Base-by-base conservation (phyloP, 2,888 invertebrate species). In the Belgica antarctica region DNA sequence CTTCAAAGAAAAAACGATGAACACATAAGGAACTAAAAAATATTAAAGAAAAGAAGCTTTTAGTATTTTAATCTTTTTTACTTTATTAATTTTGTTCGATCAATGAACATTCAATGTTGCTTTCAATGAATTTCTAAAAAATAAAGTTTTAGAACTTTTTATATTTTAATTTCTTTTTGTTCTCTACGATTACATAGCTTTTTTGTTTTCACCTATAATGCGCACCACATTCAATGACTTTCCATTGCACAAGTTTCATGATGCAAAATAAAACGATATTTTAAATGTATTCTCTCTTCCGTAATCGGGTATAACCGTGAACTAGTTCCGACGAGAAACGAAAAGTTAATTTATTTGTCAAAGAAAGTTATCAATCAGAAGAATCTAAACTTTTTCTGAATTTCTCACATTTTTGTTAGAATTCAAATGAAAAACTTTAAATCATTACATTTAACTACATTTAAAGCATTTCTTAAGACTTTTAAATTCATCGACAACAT, bases 361-460 rank as follows among this genome's bases (percentile, higher is more conserved):
- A 46, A 46, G 15, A 7, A 15, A 46, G 15, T 8, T n/a, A n/a
- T 34, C 46, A 46, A 46, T 46, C 46, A 46, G 8, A 15, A 46
- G 46, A 46, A n/a, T 46, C 46, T 46, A 46, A 46, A 46, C 7
- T 5, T 46, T 57, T 57, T 19, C 2, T n/a, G n/a, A n/a, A n/a
- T n/a, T n/a, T n/a, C n/a, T n/a, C n/a, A n/a, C 19, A 57, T 57
- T n/a, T n/a, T n/a, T 57, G 46, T 46, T 46, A 46, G 34, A 57
- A 57, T 22, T 57, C 57, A 31, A 31, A 62, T 27, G 62, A 62
- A 59, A 62, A 62, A 28, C 2, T 28, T 57, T 22, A 66, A 66
- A 66, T 28, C 7, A 66, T 66, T 66, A 66, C 66, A 66, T 66
- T 66, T 52, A 66, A 66, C 66, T 66, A 66, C 66, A 66, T 66